phyloP scores from a whole-genome alignment of 2,113 vertebrate species.

The Arothron firmamentum region DNA sequence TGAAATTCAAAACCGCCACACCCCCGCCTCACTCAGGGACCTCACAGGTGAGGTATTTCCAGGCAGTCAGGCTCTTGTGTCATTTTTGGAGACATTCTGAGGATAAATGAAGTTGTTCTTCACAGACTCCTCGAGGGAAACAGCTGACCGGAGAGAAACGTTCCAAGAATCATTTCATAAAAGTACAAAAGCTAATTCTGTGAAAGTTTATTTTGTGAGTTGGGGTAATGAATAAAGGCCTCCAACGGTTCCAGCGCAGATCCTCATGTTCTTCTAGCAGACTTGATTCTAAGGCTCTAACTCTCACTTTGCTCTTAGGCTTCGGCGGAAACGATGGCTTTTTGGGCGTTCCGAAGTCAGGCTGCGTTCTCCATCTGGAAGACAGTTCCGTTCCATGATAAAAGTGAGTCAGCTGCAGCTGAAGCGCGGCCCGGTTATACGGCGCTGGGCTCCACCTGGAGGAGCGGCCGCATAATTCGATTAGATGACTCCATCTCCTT shows the following conservation, averaged over 20 bases:
- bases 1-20: constrained; percentile 49
- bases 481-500: constrained; percentile 11
- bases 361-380: neutral
- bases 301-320: constrained; percentile 8
- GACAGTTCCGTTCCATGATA: neutral
- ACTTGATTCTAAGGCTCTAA: neutral
- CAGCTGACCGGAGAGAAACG: constrained; percentile 26
- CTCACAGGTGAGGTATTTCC: constrained; percentile 22
- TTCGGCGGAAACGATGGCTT: neutral
- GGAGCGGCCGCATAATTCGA: constrained; percentile 30
- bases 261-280: too few relatives aligned
- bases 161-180: neutral
- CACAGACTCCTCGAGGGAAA: constrained; percentile 14
- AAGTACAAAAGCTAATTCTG: neutral
- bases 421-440: constrained; percentile 19
- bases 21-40: constrained; percentile 22
- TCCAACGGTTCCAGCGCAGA: too few relatives aligned
- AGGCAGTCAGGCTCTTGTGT: neutral
- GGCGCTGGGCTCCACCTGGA: constrained; percentile 40
- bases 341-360: neutral
- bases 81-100: neutral
- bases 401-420: constrained; percentile 37
- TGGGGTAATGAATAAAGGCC: too few relatives aligned
- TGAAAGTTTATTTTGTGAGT: neutral
- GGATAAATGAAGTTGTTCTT: neutral